Conservation (phyloP, 2,113 vertebrate species). For the Riparia riparia region DNA sequence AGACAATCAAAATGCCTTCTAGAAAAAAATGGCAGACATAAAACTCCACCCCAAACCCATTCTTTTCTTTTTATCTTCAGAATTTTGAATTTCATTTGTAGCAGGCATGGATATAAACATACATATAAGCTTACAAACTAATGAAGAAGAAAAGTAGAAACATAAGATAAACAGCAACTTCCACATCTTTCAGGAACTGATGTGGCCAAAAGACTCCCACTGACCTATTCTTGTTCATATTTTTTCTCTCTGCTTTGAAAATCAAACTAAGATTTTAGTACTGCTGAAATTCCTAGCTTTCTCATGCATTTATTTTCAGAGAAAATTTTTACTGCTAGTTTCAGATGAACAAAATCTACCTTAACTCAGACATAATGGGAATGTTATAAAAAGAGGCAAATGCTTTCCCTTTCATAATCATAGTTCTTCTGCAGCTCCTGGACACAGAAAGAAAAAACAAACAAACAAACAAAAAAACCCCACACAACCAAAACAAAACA, state of each 20-base stretch:
- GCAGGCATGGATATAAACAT: not conserved
- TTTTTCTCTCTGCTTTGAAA: not conserved
- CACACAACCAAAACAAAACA: too few relatives aligned
- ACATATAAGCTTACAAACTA: not conserved
- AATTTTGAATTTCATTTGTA: not conserved
- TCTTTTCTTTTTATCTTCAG: not conserved
- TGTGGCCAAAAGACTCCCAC: not conserved
- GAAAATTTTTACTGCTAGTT: not conserved
- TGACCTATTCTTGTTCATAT: not conserved
- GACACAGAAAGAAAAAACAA: not conserved
- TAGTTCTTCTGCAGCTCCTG: not conserved
- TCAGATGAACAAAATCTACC: not conserved
- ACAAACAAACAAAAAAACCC: too few relatives aligned
- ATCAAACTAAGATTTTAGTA: not conserved
- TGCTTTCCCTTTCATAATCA: not conserved
- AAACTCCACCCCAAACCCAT: not conserved
- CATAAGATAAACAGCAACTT: not conserved
- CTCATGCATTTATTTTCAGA: not conserved
- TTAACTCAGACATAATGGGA: not conserved
- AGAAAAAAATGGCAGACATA: not conserved
- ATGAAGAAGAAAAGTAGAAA: not conserved
- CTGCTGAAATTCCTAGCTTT: not conserved
- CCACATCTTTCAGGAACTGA: not conserved
- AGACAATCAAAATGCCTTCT: not conserved
- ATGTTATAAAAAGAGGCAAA: not conserved